Percentiles rank a stretch among this genome's conserved stretches.
Conservation (phyloP, 1,140 invertebrate species). For the Lordiphosa mommai region DNA sequence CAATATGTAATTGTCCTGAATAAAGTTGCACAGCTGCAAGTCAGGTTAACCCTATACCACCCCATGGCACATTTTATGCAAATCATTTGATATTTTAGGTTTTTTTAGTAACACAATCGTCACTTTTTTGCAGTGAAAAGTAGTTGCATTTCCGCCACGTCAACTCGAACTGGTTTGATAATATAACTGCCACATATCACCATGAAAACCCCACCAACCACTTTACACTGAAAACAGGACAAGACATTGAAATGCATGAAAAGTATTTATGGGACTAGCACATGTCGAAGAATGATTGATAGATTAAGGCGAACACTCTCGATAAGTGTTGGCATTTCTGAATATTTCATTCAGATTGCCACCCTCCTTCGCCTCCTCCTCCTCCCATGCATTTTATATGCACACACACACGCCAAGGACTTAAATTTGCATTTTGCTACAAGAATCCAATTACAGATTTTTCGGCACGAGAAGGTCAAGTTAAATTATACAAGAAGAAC, state of each 20-base stretch:
- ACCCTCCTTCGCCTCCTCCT: background rate
- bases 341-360: conserved; percentile 44
- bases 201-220: conserved; percentile 15
- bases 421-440: conserved; percentile 47
- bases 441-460: conserved; percentile 48
- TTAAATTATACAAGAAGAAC: conserved; percentile 47
- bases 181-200: conserved; percentile 41
- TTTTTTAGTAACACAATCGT: conserved; percentile 4
- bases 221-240: conserved; percentile 11
- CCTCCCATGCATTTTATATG: conserved; percentile 11
- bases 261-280: conserved; percentile 16
- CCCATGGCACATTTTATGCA: conserved; percentile 54
- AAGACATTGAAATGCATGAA: conserved; percentile 35
- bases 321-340: conserved; percentile 59
- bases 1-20: conserved; percentile 35
- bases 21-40: conserved; percentile 16
- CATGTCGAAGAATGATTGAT: conserved; percentile 45
- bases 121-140: conserved; percentile 16
- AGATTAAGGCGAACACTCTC: conserved; percentile 34
- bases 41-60: conserved; percentile 11
- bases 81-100: conserved; percentile 38
- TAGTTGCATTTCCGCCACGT: conserved; percentile 50
- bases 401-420: conserved; percentile 24
- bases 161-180: conserved; percentile 41
- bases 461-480: conserved; percentile 60